Conservation (phyloP, 1,140 invertebrate genomes). For the Drosophila erecta region DNA sequence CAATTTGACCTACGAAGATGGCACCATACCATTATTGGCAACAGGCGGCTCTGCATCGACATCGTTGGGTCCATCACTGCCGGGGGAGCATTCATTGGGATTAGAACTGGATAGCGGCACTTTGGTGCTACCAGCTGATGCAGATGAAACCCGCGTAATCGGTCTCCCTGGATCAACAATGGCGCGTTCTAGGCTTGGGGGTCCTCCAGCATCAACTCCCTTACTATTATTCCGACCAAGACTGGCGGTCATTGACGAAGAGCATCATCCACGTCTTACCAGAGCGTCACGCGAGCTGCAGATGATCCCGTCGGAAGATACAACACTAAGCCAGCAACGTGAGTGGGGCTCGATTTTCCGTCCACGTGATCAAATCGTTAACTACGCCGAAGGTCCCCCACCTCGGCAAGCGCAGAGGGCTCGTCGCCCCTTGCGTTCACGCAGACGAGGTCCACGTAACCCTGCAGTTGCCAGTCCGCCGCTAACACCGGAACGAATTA, state of each 20-base stretch:
- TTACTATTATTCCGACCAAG: constrained; percentile 25
- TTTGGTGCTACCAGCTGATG: not conserved
- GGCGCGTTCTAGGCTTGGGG: constrained; percentile 5
- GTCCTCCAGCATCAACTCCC: constrained; percentile 27
- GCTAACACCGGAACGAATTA: not conserved
- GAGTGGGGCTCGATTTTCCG: constrained; percentile 51
- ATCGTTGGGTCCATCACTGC: constrained; percentile 2
- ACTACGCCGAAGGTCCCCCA: constrained; percentile 12
- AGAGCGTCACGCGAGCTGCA: constrained; percentile 25
- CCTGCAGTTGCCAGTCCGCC: not conserved
- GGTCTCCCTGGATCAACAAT: not conserved
- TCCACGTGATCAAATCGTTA: constrained; percentile 12
- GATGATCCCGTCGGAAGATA: not conserved
- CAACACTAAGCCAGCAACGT: constrained; percentile 1
- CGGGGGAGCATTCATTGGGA: constrained; percentile 2
- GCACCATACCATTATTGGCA: not conserved
- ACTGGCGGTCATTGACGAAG: constrained; percentile 59
- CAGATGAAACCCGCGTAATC: not conserved
- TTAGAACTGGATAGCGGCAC: not conserved
- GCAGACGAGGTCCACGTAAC: not conserved
- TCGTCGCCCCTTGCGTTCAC: not conserved
- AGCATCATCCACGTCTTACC: constrained; percentile 12
- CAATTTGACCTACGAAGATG: constrained; percentile 5
- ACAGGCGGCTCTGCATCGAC: not conserved
- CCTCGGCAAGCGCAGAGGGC: not conserved